Evolutionary conservation across 2,113 vertebrate species (phyloP).

Genomic region (Aramus guarauna): DNA sequence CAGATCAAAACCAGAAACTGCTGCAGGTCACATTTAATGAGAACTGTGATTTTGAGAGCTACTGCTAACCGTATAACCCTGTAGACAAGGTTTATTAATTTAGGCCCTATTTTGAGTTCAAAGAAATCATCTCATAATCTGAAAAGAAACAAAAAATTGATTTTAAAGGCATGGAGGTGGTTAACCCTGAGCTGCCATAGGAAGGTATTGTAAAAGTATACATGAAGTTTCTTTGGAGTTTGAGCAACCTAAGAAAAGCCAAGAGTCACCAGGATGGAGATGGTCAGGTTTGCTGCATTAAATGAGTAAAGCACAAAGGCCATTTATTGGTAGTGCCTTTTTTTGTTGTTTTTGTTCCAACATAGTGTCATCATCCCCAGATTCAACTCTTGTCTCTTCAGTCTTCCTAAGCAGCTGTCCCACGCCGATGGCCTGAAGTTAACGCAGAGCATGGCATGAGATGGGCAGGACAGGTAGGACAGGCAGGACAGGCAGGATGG

Average conservation of each 20-base stretch:
- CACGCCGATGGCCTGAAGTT: background rate
- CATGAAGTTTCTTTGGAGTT: background rate
- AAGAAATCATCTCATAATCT: background rate
- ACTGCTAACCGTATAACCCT: background rate
- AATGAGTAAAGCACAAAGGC: background rate
- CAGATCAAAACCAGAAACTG: background rate
- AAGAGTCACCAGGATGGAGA: background rate
- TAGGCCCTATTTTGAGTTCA: background rate
- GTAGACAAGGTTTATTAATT: background rate
- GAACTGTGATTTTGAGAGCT: background rate
- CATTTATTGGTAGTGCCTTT: background rate
- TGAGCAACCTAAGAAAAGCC: background rate
- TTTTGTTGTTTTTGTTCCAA: background rate
- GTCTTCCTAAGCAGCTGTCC: background rate
- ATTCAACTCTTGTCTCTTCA: background rate
- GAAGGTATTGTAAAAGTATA: background rate
- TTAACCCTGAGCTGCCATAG: background rate
- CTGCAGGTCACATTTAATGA: background rate
- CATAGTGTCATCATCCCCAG: fast-evolving
- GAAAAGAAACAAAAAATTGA: background rate
- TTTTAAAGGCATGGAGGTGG: background rate
- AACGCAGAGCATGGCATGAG: fast-evolving
- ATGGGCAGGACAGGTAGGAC: background rate
- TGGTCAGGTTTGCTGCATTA: background rate
- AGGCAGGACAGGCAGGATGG: background rate